Base-by-base conservation (phyloP, 1,140 invertebrate genomes). In the Bilobella aurantiaca region DNA sequence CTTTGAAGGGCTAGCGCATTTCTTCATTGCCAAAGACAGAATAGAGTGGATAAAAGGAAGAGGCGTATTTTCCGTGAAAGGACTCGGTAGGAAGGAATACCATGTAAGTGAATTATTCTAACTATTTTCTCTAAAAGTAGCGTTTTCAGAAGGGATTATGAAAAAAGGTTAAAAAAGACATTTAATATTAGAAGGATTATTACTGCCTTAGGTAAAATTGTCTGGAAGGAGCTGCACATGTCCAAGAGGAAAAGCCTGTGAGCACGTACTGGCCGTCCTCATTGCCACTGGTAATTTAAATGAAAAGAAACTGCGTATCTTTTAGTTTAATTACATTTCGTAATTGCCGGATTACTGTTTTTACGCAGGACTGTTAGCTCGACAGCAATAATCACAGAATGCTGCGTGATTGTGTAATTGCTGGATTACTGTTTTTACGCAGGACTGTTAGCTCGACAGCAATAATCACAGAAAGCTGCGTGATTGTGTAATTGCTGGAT, bases 21-120 rank as follows among this genome's bases (percentile, higher is more conserved):
- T 58, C 28, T 58, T 58, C 29, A 29, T 58, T 27, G 57, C 57
- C 57, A 58, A 58, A 29, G 29, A 58, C 29, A 28, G 57, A 21
- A 28, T 58, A 3, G 23, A 28, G 3, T 58, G 57, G 57, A 14
- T 12, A 3, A 58, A 58, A 31, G 21, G 3, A 3, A 28, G 21
- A 23, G 29, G 57, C 25, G 30, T 58, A 30, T 58, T 58, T 21
- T 8, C 28, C 8, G 57, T 58, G 3, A 28, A 31, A 58, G 57
- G 57, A 3, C 57, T 58, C 28, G 57, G 57, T 5, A 8, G 21
- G 5, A 58, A 14, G 12, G 57, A 58, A 25, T 58, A 30, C 30
- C 8, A 29, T 25, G 57, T 58, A 29, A 56, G 49, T 25, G 5
- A 14, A 5, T 42, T 18, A 42, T 42, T 18, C n/a, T n/a, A n/a